These are phyloP conservation scores for Falco concolor DNA, from an alignment of 2,797 vertebrate genomes.

Conservation along the genomic window DNA sequence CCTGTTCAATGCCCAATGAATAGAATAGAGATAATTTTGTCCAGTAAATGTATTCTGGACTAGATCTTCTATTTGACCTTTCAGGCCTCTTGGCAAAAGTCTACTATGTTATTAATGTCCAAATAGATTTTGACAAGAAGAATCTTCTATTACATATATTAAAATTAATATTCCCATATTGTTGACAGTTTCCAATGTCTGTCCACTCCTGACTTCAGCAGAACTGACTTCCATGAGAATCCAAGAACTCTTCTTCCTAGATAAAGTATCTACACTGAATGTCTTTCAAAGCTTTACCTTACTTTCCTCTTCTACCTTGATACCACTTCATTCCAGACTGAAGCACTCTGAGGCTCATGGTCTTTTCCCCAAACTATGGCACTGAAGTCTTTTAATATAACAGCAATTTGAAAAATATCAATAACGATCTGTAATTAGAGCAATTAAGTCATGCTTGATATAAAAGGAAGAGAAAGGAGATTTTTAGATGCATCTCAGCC, in stretches of 20 bases:
- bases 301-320: background rate
- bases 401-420: background rate
- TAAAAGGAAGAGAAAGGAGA: background rate
- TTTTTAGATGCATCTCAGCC: background rate
- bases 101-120: background rate
- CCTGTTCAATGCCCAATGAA: background rate
- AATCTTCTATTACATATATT: background rate
- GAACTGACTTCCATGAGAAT: background rate
- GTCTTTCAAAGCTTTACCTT: background rate
- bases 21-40: background rate
- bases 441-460: background rate
- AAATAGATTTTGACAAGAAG: background rate
- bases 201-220: background rate
- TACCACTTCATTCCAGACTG: background rate
- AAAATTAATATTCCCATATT: background rate
- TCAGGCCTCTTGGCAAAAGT: background rate
- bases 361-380: background rate
- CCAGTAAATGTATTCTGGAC: background rate
- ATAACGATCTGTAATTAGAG: background rate
- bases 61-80: background rate
- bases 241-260: background rate
- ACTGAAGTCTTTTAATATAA: background rate
- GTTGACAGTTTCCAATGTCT: background rate
- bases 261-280: background rate
- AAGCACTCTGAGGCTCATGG: background rate